These are phyloP conservation scores for Drosophila mojavensis DNA, from an alignment of 1,140 invertebrate genomes.

Conservation along the genomic window DNA sequence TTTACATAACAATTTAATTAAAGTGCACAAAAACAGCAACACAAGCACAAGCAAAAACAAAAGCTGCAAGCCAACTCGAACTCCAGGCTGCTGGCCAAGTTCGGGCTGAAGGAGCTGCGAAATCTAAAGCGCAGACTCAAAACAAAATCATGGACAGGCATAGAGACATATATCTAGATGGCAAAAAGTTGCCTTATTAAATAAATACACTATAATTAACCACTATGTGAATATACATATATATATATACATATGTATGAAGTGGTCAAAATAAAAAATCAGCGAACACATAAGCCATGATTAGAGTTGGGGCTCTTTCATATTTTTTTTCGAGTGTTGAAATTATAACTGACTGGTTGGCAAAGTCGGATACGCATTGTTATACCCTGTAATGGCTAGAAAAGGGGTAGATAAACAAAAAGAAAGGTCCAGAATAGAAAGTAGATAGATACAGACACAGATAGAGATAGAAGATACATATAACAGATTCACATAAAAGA, in stretches of 20 bases:
- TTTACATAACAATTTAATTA: conserved; percentile 81
- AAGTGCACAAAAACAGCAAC: conserved; percentile 44
- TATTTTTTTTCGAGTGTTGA: conserved; percentile 24
- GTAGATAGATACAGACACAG: background rate
- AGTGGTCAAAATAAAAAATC: conserved; percentile 30
- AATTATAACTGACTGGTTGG: conserved; percentile 7
- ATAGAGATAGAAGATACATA: background rate
- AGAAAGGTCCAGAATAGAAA: no score
- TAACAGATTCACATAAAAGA: background rate
- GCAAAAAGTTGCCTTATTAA: conserved; percentile 64
- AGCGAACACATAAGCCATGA: conserved; percentile 23
- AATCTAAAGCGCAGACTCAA: conserved; percentile 66
- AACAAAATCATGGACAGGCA: conserved; percentile 29
- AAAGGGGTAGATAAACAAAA: background rate
- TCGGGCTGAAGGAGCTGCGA: conserved; percentile 58
- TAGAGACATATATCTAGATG: conserved; percentile 29
- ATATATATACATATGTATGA: conserved; percentile 1
- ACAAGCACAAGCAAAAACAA: background rate
- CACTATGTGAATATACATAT: conserved; percentile 16
- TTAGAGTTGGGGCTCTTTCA: conserved; percentile 23
- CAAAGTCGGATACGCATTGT: conserved; percentile 27
- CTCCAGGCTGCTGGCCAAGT: conserved; percentile 6
- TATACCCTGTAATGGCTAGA: background rate
- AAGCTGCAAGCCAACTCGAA: conserved; percentile 1
- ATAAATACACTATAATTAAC: conserved; percentile 74